Base-by-base conservation (phyloP, 2,113 vertebrate species). In the Pachypanchax playfairii region DNA sequence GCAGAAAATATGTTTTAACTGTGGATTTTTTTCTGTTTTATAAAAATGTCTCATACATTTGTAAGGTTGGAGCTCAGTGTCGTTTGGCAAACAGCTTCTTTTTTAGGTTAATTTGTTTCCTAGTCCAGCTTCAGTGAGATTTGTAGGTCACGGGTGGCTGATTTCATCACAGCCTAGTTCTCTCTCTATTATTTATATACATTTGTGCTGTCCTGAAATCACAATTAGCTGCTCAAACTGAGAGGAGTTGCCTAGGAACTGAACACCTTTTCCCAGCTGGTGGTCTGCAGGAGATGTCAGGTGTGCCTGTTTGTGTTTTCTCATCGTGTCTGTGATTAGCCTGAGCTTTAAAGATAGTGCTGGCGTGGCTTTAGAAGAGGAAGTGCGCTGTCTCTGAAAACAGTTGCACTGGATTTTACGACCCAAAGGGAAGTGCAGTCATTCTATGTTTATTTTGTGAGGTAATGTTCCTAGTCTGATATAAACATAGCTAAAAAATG, bases 161-260 rank as follows among this genome's bases (percentile, higher is more conserved):
- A 65, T 70, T 85, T 79, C 75, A 81, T 83, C 73, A 44, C 68
- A 67, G 79, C 73, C 68, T 67, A 58, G 71, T 70, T 85, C 82
- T 78, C 63, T 52, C 61, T 77, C 56, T 77, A 67, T 79, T 77
- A 79, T 87, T 79, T 60, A 72, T 84, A 69, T 66, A 63, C 53
- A 67, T 38, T 82, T 73, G 43, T 66, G 66, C 53, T 73, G 74
- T 73, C 71, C 71, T 79, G 72, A 83, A 85, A 83, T 73, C 46
- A 62, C 82, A 84, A 78, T 87, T 86, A 84, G 75, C 62, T 55
- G 64, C 78, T 74, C 65, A 80, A 76, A 70, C 75, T 15, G 66
- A 59, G 52, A 70, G 65, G 62, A 79, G 84, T 85, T 88, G 84
- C 82, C 66, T 87, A 70, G 84, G 73, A 84, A 88, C 84, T 2